Percentiles rank a stretch among this genome's conserved stretches.
Conservation (phyloP, 2,888 invertebrate species). For the Hydroisotoma schaefferi region DNA sequence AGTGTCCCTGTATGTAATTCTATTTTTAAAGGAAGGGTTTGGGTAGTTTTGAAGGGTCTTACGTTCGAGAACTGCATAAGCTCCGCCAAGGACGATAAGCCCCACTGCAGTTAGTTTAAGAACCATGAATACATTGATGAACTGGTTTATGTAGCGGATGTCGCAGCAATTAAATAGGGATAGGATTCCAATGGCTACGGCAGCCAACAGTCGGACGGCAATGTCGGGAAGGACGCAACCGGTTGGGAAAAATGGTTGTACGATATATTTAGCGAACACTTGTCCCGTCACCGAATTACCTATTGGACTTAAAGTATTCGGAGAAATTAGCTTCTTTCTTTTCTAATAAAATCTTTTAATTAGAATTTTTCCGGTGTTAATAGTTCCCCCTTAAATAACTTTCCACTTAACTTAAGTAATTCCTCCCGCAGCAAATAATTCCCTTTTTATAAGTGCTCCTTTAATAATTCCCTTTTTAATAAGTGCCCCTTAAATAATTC, state of each 20-base stretch:
- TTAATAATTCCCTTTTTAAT: too few species aligned
- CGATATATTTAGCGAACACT: conserved; percentile 40
- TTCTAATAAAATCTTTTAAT: too few species aligned
- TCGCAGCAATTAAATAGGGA: conserved; percentile 42
- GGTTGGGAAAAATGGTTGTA: conserved; percentile 39
- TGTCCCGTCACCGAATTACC: conserved; percentile 42
- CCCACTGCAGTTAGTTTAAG: conserved; percentile 40
- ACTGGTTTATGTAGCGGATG: conserved; percentile 30
- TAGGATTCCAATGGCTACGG: conserved; percentile 29
- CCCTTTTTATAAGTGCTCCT: too few species aligned
- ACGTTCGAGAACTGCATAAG: conserved; percentile 15
- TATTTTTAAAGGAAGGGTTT: background rate
- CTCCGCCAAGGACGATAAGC: conserved; percentile 37
- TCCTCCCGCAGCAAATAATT: too few species aligned
- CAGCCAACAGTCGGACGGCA: conserved; percentile 34
- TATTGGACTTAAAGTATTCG: conserved; percentile 38
- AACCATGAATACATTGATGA: conserved; percentile 40
- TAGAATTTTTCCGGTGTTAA: too few species aligned
- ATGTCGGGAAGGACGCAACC: conserved; percentile 38
- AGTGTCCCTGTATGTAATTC: too few species aligned
- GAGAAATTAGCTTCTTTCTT: too few species aligned
- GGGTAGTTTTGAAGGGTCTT: background rate
- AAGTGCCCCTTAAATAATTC: too few species aligned
- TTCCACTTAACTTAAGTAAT: too few species aligned
- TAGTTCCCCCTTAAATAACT: too few species aligned